Evolutionary conservation across 2,113 vertebrate genomes (phyloP).

Genomic region (Ammodytes marinus): DNA sequence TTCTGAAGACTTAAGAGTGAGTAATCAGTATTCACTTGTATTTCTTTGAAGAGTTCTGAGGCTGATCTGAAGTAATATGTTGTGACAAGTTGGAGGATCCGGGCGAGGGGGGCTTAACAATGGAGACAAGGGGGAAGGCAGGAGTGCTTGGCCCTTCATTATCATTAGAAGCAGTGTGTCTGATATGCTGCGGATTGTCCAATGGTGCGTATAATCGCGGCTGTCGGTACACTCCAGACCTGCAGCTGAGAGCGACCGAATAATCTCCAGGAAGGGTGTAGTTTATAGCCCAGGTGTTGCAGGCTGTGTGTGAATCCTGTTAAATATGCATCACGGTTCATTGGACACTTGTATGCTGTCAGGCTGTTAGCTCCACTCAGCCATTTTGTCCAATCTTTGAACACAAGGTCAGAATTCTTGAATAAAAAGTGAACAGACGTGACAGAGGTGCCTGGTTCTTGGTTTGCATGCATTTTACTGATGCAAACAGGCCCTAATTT

Average conservation of each 20-base stretch:
- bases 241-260: slow-evolving; percentile 57
- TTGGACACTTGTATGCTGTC: slow-evolving; percentile 55
- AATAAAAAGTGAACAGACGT: slow-evolving; percentile 49
- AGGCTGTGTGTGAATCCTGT: slow-evolving; percentile 54
- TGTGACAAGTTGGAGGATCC: slow-evolving; percentile 38
- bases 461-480: neutral
- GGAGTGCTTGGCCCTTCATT: slow-evolving; percentile 66
- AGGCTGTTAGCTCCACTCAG: slow-evolving; percentile 53
- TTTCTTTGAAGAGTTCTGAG: neutral
- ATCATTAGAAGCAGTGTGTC: slow-evolving; percentile 69
- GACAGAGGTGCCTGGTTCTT: slow-evolving; percentile 7
- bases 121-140: slow-evolving; percentile 27
- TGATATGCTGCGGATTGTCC: slow-evolving; percentile 68
- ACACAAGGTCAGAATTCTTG: slow-evolving; percentile 71
- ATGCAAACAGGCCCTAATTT: neutral
- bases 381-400: slow-evolving; percentile 66
- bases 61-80: slow-evolving; percentile 26
- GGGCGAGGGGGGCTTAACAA: slow-evolving; percentile 14
- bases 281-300: slow-evolving; percentile 62
- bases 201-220: slow-evolving; percentile 72
- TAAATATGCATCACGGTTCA: slow-evolving; percentile 73
- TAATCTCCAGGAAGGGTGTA: slow-evolving; percentile 11
- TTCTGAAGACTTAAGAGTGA: slow-evolving; percentile 1
- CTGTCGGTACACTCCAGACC: slow-evolving; percentile 62
- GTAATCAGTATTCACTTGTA: neutral